Percentiles rank a stretch among this genome's conserved stretches.
Evolutionary conservation across 2,888 invertebrate species (phyloP).

Genomic region (Venustoraphidia nigricollis): DNA sequence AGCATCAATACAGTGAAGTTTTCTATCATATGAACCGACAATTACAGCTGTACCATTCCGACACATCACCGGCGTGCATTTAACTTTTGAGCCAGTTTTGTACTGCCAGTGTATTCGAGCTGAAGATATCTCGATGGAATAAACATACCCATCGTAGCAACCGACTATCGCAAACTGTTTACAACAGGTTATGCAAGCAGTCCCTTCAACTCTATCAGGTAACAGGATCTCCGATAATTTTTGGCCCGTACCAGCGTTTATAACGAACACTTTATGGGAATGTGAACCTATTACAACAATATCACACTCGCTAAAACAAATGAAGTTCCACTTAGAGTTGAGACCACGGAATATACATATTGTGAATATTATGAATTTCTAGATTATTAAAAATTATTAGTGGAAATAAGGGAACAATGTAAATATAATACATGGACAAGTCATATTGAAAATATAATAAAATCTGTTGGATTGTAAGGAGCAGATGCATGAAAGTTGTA

Average conservation of each 20-base stretch:
- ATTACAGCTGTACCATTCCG: slow-evolving; percentile 30
- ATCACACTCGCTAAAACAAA: slow-evolving; percentile 16
- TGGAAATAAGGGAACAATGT: no score
- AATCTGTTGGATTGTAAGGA: no score
- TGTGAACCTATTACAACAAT: slow-evolving; percentile 52
- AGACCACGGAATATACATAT: no score
- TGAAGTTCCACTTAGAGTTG: slow-evolving; percentile 4
- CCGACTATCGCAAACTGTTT: slow-evolving; percentile 47
- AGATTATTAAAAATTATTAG: no score
- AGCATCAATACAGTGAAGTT: slow-evolving; percentile 39
- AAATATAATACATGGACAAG: no score
- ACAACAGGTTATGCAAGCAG: slow-evolving; percentile 27
- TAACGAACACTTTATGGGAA: slow-evolving; percentile 49
- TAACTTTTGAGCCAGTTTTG: slow-evolving; percentile 44
- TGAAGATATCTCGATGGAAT: slow-evolving; percentile 40
- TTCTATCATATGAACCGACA: slow-evolving; percentile 58
- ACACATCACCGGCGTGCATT: slow-evolving; percentile 39
- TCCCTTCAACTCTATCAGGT: slow-evolving; percentile 54
- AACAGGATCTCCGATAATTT: slow-evolving; percentile 33
- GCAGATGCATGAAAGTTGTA: no score
- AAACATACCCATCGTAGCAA: slow-evolving; percentile 58
- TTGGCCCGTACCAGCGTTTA: slow-evolving; percentile 37
- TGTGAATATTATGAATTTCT: no score
- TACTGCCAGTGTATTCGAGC: slow-evolving; percentile 45
- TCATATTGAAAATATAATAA: no score